Evolutionary conservation across 1,140 invertebrate genomes (phyloP).

Genomic region (silkworm (Bombyx mori)): ASM3026992v2 NC_085117.1:16724501-16725000

Average conservation of each 20-base stretch:
- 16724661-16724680: conserved; percentile 90
- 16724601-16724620: conserved; percentile 74
- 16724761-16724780: conserved; percentile 83
- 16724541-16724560: conserved; percentile 88
- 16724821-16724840: conserved; percentile 65
- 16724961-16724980: too few relatives aligned
- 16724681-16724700: conserved; percentile 85
- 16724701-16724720: conserved; percentile 86
- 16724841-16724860: conserved; percentile 3
- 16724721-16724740: conserved; percentile 83
- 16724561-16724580: conserved; percentile 83
- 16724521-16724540: conserved; percentile 87
- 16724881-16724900: not conserved
- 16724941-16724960: not conserved
- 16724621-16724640: conserved; percentile 79
- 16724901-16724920: not conserved
- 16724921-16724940: not conserved
- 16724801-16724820: conserved; percentile 79
- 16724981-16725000: too few relatives aligned
- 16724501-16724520: conserved; percentile 87
- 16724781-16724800: conserved; percentile 78
- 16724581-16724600: conserved; percentile 81
- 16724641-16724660: conserved; percentile 79
- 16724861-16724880: too few relatives aligned
- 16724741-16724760: conserved; percentile 86